A percentile compares a stretch with the other conserved stretches of the same genome.
Conservation (phyloP, 2,113 vertebrate species). For the Zosterops japonicus region DNA sequence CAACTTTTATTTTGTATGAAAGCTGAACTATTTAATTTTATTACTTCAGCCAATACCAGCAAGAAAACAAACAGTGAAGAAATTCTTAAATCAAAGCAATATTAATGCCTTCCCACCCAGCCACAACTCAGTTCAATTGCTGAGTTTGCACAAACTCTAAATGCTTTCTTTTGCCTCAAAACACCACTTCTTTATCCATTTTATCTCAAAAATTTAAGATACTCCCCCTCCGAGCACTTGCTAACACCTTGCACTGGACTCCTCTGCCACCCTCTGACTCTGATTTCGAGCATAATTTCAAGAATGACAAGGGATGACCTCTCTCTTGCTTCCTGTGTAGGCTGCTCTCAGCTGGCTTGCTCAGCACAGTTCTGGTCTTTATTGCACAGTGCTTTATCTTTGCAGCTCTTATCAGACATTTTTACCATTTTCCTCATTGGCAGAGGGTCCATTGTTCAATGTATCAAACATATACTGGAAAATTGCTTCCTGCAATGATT, state of each 20-base stretch:
- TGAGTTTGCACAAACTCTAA: neutral
- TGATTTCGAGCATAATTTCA: neutral
- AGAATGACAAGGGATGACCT: neutral
- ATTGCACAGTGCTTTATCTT: constrained; percentile 33
- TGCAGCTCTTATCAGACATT: constrained; percentile 25
- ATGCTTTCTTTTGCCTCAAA: neutral
- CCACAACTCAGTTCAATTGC: neutral
- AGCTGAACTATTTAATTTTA: neutral
- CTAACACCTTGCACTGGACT: neutral
- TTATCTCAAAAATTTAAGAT: neutral
- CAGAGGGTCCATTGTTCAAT: neutral
- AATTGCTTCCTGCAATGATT: neutral
- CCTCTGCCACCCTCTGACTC: neutral
- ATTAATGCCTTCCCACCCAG: neutral
- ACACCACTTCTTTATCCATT: neutral
- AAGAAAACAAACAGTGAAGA: neutral
- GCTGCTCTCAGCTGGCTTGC: neutral
- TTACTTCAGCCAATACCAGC: neutral
- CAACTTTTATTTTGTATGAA: neutral
- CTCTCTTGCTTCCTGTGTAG: neutral
- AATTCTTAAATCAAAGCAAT: neutral
- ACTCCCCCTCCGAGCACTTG: neutral
- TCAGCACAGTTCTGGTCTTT: neutral
- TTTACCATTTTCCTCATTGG: neutral
- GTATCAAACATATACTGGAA: neutral